Evolutionary conservation across 1,140 invertebrate genomes (phyloP).

Genomic region (Philaenus spumarius): DNA sequence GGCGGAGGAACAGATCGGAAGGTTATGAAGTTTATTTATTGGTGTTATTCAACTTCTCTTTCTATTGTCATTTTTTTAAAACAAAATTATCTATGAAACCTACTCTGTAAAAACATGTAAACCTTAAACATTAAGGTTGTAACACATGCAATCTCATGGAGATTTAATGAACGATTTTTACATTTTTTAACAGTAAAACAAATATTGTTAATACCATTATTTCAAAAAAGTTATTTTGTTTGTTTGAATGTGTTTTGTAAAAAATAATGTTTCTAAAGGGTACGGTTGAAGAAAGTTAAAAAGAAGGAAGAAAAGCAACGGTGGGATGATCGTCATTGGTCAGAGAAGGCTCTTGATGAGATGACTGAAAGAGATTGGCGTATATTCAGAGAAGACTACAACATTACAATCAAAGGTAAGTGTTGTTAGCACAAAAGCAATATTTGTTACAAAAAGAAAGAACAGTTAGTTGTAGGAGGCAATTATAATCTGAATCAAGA

Average conservation of each 20-base stretch:
- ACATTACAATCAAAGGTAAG: constrained; percentile 90
- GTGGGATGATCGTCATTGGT: constrained; percentile 99
- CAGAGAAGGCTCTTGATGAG: constrained; percentile 86
- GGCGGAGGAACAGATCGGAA: too few species aligned
- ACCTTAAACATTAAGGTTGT: too few species aligned
- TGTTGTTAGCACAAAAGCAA: too few species aligned
- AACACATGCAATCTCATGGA: too few species aligned
- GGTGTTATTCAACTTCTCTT: too few species aligned
- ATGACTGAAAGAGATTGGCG: constrained; percentile 99
- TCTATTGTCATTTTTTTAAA: too few species aligned
- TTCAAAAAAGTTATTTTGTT: neutral
- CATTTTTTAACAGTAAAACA: neutral
- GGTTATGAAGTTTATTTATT: too few species aligned
- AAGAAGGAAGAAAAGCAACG: constrained; percentile 96
- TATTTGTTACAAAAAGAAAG: too few species aligned
- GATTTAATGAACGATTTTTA: neutral
- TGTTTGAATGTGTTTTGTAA: neutral
- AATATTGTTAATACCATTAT: neutral
- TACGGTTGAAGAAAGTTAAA: constrained; percentile 88
- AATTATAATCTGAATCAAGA: too few species aligned
- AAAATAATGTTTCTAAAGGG: constrained; percentile 40
- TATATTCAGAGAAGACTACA: constrained; percentile 99
- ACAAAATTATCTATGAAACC: too few species aligned
- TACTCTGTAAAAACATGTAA: too few species aligned
- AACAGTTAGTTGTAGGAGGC: too few species aligned